A percentile compares a stretch with the other conserved stretches of the same genome.
Conservation (phyloP, 2,113 vertebrate genomes). For the Malurus alboscapulatus region DNA sequence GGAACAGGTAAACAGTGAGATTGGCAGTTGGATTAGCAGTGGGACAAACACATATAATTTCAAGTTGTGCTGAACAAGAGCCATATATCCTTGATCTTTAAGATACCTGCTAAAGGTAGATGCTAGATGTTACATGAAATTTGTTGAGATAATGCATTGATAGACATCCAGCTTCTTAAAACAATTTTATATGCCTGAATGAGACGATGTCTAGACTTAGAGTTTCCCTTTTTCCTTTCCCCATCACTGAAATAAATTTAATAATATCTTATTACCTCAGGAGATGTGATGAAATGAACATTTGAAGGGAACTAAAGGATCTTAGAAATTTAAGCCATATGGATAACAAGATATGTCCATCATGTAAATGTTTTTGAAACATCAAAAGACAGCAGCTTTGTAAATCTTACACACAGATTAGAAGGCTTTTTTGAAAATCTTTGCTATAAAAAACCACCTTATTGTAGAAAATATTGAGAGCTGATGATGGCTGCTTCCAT, state of each 20-base stretch:
- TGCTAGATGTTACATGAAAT: neutral
- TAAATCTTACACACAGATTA: neutral
- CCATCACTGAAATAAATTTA: neutral
- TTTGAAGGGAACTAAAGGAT: neutral
- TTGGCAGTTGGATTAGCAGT: neutral
- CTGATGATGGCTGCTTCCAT: neutral
- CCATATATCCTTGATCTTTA: neutral
- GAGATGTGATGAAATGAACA: neutral
- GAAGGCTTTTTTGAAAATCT: neutral
- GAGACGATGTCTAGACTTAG: neutral
- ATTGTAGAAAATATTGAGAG: neutral
- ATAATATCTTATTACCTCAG: neutral
- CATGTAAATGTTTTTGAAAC: neutral
- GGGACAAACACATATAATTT: neutral
- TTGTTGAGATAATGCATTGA: neutral
- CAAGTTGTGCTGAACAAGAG: neutral
- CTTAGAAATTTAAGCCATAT: neutral
- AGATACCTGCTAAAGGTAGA: neutral
- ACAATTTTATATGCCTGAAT: neutral
- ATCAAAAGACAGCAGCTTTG: constrained; percentile 4
- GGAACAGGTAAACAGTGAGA: neutral
- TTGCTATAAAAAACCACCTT: neutral
- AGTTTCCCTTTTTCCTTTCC: neutral
- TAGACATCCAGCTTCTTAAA: neutral
- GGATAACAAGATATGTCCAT: neutral